Conservation (phyloP, 2,797 vertebrate species). For the Intellagama lesueurii region DNA sequence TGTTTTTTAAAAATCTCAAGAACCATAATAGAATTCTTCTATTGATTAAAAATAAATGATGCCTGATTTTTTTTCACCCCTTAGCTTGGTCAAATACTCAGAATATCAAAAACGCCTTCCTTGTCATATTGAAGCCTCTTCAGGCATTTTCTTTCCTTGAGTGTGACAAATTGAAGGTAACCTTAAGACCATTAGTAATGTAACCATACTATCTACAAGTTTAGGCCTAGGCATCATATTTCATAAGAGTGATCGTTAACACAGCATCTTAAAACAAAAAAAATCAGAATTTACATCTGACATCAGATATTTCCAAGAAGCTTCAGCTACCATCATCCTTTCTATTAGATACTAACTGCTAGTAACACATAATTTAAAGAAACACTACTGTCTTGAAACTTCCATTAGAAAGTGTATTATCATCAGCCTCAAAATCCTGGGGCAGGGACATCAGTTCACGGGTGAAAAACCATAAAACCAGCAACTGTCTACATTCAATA, state of each 20-base stretch:
- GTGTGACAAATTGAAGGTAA: not conserved
- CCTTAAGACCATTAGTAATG: not conserved
- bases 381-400: not conserved
- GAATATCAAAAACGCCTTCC: not conserved
- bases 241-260: not conserved
- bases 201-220: not conserved
- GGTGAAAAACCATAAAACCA: not conserved
- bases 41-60: not conserved
- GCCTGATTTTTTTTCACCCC: not conserved
- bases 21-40: not conserved
- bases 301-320: not conserved
- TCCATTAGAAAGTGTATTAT: not conserved
- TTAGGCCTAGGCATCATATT: conserved; percentile 9
- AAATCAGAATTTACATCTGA: not conserved
- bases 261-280: fast-evolving
- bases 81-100: fast-evolving
- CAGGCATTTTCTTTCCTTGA: not conserved
- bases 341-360: not conserved
- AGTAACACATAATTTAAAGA: not conserved
- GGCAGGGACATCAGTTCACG: no score
- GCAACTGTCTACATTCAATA: not conserved
- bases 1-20: not conserved
- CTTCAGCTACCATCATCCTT: conserved; percentile 35
- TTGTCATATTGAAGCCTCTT: not conserved
- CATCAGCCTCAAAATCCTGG: no score